Evolutionary conservation across 1,140 invertebrate species (phyloP).

Genomic region (Ceratosolen fusciceps): DNA sequence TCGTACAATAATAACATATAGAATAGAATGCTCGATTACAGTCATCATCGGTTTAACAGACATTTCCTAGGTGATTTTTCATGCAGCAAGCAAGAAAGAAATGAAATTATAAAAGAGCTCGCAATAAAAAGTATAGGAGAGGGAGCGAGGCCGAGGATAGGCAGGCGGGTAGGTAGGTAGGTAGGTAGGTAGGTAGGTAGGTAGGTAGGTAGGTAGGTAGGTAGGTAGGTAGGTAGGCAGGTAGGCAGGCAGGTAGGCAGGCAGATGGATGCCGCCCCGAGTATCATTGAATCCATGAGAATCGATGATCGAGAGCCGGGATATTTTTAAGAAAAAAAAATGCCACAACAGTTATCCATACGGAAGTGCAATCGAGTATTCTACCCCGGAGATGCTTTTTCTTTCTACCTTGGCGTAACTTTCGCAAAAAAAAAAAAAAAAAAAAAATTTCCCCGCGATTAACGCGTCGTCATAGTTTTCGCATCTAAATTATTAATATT

Average conservation of each 20-base stretch:
- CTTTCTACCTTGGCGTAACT: not conserved
- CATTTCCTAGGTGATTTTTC: not conserved
- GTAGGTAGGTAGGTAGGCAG: too few species aligned
- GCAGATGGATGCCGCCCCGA: too few species aligned
- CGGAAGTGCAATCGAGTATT: not conserved
- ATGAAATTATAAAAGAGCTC: not conserved
- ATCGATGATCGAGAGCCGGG: not conserved
- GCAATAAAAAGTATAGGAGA: not conserved
- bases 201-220: too few species aligned
- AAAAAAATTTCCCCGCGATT: not conserved
- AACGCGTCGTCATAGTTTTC: not conserved
- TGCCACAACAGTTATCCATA: not conserved
- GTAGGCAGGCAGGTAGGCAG: too few species aligned
- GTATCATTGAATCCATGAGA: not conserved
- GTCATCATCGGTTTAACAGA: not conserved
- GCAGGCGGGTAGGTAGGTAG: too few species aligned
- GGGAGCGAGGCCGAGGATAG: too few species aligned
- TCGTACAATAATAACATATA: constrained; percentile 14
- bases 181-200: too few species aligned
- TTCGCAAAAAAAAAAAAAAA: constrained; percentile 11
- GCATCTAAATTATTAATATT: constrained; percentile 27
- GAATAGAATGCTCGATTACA: not conserved
- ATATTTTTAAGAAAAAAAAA: not conserved
- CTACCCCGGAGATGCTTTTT: not conserved
- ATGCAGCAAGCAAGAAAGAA: not conserved